Evolutionary conservation across 2,113 vertebrate species (phyloP).

Genomic region (Cinclus mexicanus): DNA sequence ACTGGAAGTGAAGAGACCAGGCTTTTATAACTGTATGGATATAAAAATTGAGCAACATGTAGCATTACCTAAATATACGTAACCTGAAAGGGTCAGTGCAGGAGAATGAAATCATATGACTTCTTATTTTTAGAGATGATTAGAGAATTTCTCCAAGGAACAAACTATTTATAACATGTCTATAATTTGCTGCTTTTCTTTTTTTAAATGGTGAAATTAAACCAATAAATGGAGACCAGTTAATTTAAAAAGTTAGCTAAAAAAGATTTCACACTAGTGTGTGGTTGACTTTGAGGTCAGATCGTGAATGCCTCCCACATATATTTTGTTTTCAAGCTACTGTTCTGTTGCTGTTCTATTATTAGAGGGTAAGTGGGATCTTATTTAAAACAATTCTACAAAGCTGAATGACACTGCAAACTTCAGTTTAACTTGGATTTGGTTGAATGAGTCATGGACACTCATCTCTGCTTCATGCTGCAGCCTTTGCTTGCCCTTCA

Average conservation of each 20-base stretch:
- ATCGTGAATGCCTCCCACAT: not conserved
- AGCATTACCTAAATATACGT: not conserved
- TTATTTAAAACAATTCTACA: constrained; percentile 41
- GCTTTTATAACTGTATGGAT: not conserved
- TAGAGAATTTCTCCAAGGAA: constrained; percentile 23
- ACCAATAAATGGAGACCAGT: not conserved
- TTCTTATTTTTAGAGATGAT: constrained; percentile 53
- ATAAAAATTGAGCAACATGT: not conserved
- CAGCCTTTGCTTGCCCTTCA: constrained; percentile 7
- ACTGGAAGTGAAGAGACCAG: not conserved
- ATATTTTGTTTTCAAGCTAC: constrained; percentile 10
- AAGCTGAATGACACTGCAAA: not conserved
- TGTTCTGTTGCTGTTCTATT: constrained; percentile 16
- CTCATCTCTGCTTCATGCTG: not conserved
- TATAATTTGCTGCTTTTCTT: not conserved
- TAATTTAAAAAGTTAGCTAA: not conserved
- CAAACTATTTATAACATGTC: not conserved
- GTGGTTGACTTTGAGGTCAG: not conserved
- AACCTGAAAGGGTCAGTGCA: not conserved
- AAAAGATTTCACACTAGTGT: not conserved
- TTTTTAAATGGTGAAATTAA: not conserved
- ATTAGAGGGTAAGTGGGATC: constrained; percentile 27
- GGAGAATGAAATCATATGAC: not conserved
- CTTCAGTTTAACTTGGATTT: constrained; percentile 33
- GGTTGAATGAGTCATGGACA: not conserved